Conservation (phyloP, 2,113 vertebrate genomes). For the Cryptomyrus ogoouensis region DNA sequence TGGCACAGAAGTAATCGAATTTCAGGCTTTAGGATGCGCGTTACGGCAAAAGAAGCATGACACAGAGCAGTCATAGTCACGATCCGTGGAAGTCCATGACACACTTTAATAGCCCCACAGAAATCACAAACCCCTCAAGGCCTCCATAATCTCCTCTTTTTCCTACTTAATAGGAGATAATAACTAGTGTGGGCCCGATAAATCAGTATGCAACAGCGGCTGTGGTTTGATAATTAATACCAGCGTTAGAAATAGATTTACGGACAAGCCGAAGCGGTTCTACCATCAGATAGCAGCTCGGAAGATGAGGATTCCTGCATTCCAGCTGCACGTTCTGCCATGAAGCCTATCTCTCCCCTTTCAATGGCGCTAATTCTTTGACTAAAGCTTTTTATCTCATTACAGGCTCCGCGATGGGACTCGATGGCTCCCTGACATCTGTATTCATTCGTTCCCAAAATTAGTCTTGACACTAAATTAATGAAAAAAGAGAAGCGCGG, state of each 20-base stretch:
- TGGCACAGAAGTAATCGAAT: conserved; percentile 60
- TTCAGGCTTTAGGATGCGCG: conserved; percentile 58
- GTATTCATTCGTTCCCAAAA: conserved; percentile 60
- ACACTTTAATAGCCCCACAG: conserved; percentile 58
- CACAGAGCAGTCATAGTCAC: conserved; percentile 31
- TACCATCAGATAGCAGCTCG: conserved; percentile 33
- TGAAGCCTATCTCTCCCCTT: conserved; percentile 53
- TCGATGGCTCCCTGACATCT: conserved; percentile 66
- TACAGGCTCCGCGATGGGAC: conserved; percentile 56
- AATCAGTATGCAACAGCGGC: conserved; percentile 66
- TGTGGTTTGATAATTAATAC: conserved; percentile 68
- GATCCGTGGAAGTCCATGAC: conserved; percentile 57
- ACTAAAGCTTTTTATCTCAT: conserved; percentile 71
- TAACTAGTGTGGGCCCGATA: conserved; percentile 53
- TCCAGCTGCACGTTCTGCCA: conserved; percentile 44
- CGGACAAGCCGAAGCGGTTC: conserved; percentile 59
- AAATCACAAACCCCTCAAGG: conserved; percentile 61
- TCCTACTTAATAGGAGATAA: conserved; percentile 64
- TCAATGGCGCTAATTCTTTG: conserved; percentile 62
- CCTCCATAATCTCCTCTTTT: conserved; percentile 58
- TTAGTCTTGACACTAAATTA: conserved; percentile 60
- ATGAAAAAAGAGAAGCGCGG: conserved; percentile 29
- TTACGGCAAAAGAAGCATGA: conserved; percentile 32
- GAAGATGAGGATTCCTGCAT: conserved; percentile 35
- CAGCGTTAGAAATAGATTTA: conserved; percentile 65